Evolutionary conservation across 2,113 vertebrate species (phyloP).

Genomic region (Meleagris gallopavo): DNA sequence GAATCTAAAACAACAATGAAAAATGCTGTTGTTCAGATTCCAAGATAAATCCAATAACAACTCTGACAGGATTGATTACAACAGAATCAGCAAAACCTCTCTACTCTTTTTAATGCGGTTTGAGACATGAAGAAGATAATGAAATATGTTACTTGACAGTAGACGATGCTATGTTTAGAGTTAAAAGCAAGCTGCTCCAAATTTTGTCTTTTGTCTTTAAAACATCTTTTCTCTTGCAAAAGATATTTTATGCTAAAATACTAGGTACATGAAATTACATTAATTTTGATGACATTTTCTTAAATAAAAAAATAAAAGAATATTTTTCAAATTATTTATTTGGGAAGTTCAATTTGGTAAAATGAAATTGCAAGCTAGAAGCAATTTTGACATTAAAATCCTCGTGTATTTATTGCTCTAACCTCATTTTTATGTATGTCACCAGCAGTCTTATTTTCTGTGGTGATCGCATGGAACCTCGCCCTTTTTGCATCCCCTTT

Average conservation of each 20-base stretch:
- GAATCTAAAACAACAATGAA: conserved; percentile 74
- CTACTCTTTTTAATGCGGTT: conserved; percentile 72
- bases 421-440: not conserved
- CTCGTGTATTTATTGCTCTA: conserved; percentile 9
- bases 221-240: conserved; percentile 28
- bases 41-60: conserved; percentile 77
- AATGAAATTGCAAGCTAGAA: not conserved
- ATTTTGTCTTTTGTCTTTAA: not conserved
- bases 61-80: conserved; percentile 80
- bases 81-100: conserved; percentile 70
- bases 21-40: conserved; percentile 72
- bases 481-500: not conserved
- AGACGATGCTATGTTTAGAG: conserved; percentile 70
- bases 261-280: not conserved
- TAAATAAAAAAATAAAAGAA: not conserved
- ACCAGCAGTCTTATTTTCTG: not conserved
- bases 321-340: conserved; percentile 6
- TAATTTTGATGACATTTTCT: conserved; percentile 39
- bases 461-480: not conserved
- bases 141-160: conserved; percentile 77
- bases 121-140: conserved; percentile 76
- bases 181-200: conserved; percentile 10
- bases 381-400: conserved; percentile 21
- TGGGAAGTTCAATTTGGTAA: conserved; percentile 24
- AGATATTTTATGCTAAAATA: conserved; percentile 12